Base-by-base conservation (phyloP, 2,888 invertebrate genomes). In the Ptilodon capucinus region DNA sequence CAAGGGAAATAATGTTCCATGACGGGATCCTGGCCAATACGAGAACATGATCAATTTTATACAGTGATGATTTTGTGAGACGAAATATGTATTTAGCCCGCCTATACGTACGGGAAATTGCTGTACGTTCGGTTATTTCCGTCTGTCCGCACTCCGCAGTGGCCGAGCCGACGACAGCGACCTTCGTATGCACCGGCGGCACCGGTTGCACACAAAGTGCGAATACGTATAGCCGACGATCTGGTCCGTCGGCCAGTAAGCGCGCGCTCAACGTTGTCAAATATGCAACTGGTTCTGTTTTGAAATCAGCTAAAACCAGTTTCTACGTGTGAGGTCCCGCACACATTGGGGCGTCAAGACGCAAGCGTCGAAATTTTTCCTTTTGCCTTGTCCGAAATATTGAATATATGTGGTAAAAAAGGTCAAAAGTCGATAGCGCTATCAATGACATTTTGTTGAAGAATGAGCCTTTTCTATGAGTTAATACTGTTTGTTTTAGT, bases 81-180 rank as follows among this genome's bases (percentile, higher is more conserved):
- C 57, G 44, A 43, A 63, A 49, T 44, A 19, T n/a, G 34, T 54
- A 57, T 54, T 60, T 57, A 44, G 53, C 54, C 49, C 48, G 51
- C 51, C 61, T 47, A 58, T 67, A 58, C 54, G 58, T 64, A 75
- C 78, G 80, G 86, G 85, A 86, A 81, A 87, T 87, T 82, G 83
- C 77, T 71, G 71, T 74, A 74, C 78, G 80, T 78, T 74, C 74
- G 75, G 78, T 75, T 84, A 86, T 86, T 86, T 88, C 85, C 86
- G 86, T 79, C 71, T 69, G 69, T 18, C 38, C 64, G 69, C n/a
- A n/a, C 67, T 13, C 34, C 64, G 70, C 67, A 62, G 70, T 70
- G 64, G 71, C 71, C 54, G 52, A 49, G 61, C 60, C 54, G 55
- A 60, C 62, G 64, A 64, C 68, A 74, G 57, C 76, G 83, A 82